Evolutionary conservation across 2,113 vertebrate genomes (phyloP), one percentile per base, ranked within the genome.

Genomic region (Odontophorus gujanensis): DNA sequence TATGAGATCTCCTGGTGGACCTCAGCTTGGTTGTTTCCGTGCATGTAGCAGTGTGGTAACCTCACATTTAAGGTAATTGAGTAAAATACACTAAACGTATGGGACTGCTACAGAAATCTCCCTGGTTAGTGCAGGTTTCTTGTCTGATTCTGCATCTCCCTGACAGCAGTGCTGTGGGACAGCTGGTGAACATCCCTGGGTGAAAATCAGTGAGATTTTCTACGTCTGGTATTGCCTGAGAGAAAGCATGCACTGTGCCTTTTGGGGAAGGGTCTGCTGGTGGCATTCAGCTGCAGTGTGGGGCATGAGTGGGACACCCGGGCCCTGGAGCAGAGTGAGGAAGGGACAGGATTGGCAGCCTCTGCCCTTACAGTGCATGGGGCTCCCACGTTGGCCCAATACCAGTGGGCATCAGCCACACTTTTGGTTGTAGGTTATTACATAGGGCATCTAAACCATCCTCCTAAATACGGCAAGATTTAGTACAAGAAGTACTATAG

Each of bases 401-500:
- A 77, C 43, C 61, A 15, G 55, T 1, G 22, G 0, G 1, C 66
- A 67, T 38, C 71, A 66, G 71, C 36, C 66, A 10, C 18, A 22
- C 21, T 40, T 91, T 84, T 13, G 87, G 51, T 88, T 95, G n/a
- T 25, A 50, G 48, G 4, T 25, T 25, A 43, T 87, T 40, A 58
- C 92, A 75, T 87, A 67, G 78, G 81, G 68, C 66, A 94, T 77
- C 86, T 51, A 45, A 90, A 85, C 58, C 89, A 68, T 87, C 91
- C 63, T 61, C 40, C 81, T 87, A 78, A 95, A 59, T 92, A 71
- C 2, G 40, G 87, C 15, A 36, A 89, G 90, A 83, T 90, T 88
- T 93, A 94, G 87, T 83, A 69, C 73, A 72, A 92, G 91, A 75
- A 89, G 67, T 79, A 22, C 66, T 82, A 67, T 87, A 90, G 81